These are phyloP conservation scores for Aepyceros melampus DNA, from an alignment of 2,113 vertebrate species.

Conservation along the genomic window DNA sequence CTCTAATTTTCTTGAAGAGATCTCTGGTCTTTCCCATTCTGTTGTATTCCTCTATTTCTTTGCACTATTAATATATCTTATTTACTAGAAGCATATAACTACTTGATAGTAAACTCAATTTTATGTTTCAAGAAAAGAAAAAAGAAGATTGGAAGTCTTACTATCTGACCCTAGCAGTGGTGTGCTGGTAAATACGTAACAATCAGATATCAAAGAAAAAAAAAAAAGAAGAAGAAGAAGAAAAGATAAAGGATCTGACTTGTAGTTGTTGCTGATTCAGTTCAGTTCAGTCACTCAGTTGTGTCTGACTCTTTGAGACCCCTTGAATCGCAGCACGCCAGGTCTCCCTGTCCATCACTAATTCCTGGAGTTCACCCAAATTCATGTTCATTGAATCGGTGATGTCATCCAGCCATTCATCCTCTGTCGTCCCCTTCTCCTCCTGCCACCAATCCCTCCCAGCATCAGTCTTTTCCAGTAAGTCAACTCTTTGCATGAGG, in stretches of 20 bases:
- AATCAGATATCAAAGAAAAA: too few relatives aligned
- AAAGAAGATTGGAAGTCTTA: neutral
- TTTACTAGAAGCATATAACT: neutral
- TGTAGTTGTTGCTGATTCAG: neutral
- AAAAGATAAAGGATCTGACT: neutral
- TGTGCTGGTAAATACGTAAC: neutral
- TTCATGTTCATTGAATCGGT: accelerated
- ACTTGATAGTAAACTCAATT: neutral
- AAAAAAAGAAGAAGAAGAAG: neutral
- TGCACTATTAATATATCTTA: neutral
- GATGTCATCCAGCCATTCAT: too few relatives aligned
- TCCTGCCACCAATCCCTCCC: too few relatives aligned
- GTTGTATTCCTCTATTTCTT: neutral
- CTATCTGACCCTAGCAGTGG: neutral
- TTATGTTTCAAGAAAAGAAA: neutral
- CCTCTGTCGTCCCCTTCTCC: too few relatives aligned
- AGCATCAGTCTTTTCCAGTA: too few relatives aligned
- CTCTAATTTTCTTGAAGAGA: neutral
- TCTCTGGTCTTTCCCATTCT: neutral
- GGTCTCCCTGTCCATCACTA: too few relatives aligned
- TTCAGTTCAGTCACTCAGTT: too few relatives aligned
- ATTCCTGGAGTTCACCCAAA: too few relatives aligned
- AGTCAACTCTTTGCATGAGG: too few relatives aligned
- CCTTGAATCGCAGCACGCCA: accelerated
- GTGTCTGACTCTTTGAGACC: too few relatives aligned